Evolutionary conservation across 1,140 invertebrate species (phyloP).

Genomic region (Drosophila obscura): DNA sequence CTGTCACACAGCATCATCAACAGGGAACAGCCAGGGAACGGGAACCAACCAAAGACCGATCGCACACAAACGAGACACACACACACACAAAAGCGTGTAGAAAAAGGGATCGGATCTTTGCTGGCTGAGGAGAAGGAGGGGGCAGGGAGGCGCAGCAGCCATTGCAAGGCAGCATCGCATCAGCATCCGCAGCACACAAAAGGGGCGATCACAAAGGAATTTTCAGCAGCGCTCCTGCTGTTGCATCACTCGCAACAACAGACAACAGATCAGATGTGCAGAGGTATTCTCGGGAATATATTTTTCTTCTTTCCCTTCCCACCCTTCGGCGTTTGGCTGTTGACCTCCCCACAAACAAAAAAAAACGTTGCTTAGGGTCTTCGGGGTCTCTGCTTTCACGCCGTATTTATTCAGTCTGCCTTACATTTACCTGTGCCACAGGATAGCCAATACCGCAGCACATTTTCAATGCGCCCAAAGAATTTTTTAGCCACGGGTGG

Average conservation of each 20-base stretch:
- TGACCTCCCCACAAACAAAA: conserved; percentile 62
- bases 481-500: conserved; percentile 22
- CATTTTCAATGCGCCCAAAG: conserved; percentile 14
- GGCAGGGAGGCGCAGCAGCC: conserved; percentile 28
- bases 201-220: conserved; percentile 70
- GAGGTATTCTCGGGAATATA: conserved; percentile 27
- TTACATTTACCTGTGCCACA: conserved; percentile 60
- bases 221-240: conserved; percentile 64
- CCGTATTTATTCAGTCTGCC: conserved; percentile 20
- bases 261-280: conserved; percentile 68
- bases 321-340: conserved; percentile 54
- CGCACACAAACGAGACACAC: conserved; percentile 11
- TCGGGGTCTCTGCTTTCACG: conserved; percentile 52
- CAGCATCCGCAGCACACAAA: conserved; percentile 43
- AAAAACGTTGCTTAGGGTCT: conserved; percentile 41
- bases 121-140: conserved; percentile 12
- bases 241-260: conserved; percentile 63
- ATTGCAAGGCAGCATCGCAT: conserved; percentile 46
- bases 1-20: conserved; percentile 47
- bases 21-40: conserved; percentile 7
- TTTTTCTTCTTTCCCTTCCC: conserved; percentile 27
- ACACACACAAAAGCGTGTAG: conserved; percentile 18
- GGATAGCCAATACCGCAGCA: conserved; percentile 22
- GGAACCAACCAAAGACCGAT: conserved; percentile 23
- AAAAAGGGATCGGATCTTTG: conserved; percentile 57